Evolutionary conservation across 2,113 vertebrate genomes (phyloP).

Genomic region (Podilymbus podiceps): DNA sequence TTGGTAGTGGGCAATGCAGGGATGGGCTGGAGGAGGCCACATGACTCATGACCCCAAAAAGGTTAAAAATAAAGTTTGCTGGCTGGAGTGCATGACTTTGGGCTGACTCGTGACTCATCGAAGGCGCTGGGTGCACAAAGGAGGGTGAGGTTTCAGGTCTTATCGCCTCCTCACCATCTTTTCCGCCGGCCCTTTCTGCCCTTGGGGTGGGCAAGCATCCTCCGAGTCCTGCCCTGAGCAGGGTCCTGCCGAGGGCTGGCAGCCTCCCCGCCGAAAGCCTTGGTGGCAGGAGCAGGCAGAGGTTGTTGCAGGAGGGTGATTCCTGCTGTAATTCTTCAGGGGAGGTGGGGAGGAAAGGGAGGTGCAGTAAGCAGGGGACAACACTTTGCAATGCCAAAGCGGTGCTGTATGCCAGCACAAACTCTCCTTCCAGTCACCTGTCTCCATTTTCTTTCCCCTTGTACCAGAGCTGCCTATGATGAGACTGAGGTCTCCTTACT

Average conservation of each 20-base stretch:
- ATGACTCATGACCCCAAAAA: accelerated
- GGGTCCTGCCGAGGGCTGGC: accelerated
- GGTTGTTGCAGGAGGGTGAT: accelerated
- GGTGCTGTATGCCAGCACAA: background rate
- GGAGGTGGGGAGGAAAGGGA: slow-evolving; percentile 27
- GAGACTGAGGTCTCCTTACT: background rate
- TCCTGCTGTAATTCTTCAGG: background rate
- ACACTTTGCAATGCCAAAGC: accelerated
- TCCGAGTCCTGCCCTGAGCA: background rate
- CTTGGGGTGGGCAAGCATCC: background rate
- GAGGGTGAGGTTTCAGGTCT: slow-evolving; percentile 23
- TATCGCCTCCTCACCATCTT: background rate
- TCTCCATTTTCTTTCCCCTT: background rate
- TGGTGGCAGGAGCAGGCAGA: background rate
- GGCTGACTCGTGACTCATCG: background rate
- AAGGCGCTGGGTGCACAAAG: background rate
- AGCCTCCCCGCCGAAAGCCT: background rate
- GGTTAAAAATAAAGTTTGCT: background rate
- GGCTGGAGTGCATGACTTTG: background rate
- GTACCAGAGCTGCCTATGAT: background rate
- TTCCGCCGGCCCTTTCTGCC: background rate
- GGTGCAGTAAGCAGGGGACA: background rate
- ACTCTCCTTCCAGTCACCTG: background rate
- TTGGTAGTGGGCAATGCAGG: accelerated
- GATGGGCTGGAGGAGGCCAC: accelerated